phyloP scores from a whole-genome alignment of 2,113 vertebrate species.

The Zeus faber region DNA sequence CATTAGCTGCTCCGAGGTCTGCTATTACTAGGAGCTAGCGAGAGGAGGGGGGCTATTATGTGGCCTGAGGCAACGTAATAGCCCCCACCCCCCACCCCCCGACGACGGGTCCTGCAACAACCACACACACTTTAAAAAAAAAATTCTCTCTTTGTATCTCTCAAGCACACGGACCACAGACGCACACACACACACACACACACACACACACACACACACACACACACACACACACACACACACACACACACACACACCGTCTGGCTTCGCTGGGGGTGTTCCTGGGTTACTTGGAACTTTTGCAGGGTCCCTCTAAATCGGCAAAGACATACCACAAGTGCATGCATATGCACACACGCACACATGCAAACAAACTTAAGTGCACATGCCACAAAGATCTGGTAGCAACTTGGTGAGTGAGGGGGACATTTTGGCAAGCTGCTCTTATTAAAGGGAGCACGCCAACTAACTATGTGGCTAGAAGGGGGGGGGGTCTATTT shows the following conservation, averaged over 20 bases:
- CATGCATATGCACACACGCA: slow-evolving; percentile 20
- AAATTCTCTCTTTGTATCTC: neutral
- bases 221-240: slow-evolving; percentile 6
- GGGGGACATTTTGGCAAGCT: slow-evolving; percentile 22
- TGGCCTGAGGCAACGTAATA: slow-evolving; percentile 46
- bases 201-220: neutral
- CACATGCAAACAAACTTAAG: slow-evolving; percentile 11
- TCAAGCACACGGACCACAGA: too few species aligned
- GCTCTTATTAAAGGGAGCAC: slow-evolving; percentile 35
- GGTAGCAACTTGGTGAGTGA: slow-evolving; percentile 23
- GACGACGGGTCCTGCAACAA: slow-evolving; percentile 19
- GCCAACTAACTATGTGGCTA: slow-evolving; percentile 9
- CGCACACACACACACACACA: neutral
- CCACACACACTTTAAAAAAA: too few species aligned
- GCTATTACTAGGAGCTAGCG: slow-evolving; percentile 42
- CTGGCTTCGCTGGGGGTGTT: slow-evolving; percentile 12
- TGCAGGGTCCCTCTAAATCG: slow-evolving; percentile 2
- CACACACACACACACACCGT: slow-evolving; percentile 4
- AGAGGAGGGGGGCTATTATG: slow-evolving; percentile 39
- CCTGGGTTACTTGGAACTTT: slow-evolving; percentile 1
- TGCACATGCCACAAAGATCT: slow-evolving; percentile 23
- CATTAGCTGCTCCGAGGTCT: slow-evolving; percentile 33
- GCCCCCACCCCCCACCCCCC: slow-evolving; percentile 16
- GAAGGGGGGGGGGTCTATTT: neutral
- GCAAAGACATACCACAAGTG: neutral